Evolutionary conservation across 2,888 invertebrate genomes (phyloP), one percentile per base, ranked within the genome.

Genomic region (Leucozona laternaria): DNA sequence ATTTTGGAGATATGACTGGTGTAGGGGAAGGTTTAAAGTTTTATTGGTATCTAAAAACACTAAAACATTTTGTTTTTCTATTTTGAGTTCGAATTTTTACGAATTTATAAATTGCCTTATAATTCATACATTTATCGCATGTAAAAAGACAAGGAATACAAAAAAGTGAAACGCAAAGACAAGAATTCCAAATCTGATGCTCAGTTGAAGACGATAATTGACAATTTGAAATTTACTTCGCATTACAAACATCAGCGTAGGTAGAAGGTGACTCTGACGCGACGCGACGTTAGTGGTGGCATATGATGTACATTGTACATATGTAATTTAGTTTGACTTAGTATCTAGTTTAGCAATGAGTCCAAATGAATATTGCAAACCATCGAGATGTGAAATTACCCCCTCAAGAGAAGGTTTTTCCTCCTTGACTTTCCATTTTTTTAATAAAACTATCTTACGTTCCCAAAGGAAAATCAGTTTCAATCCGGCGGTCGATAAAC

Each of bases 191-290:
- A 48, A 45, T 64, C 73, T 76, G 55, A 82, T 82, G 86, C 86
- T 86, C 79, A 86, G 75, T 68, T 86, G 75, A 79, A 73, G 86
- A 78, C 78, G 82, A 78, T 86, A 86, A 86, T 86, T 82, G 86
- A 71, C 78, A 75, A 70, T 75, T 64, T 45, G 37, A 71, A 78
- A 75, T 78, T 73, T 78, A 70, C 62, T 62, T 70, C 37, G 45
- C 43, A 78, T 82, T 78, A 70, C 72, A 85, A 45, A 71, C 68
- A 60, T 28, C 8, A 20, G 13, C 10, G 10, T 53, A 28, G 20
- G 34, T 4, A 28, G 22, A 25, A 15, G 57, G 17, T 31, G 31
- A 31, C 34, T 25, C n/a, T 8, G 4, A 15, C 10, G 15, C 28
- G 8, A n/a, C 20, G 13, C 37, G 13, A 37, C 11, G 2, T 45